Base-by-base conservation (phyloP, 2,113 vertebrate species). In the Siniperca knerii region DNA sequence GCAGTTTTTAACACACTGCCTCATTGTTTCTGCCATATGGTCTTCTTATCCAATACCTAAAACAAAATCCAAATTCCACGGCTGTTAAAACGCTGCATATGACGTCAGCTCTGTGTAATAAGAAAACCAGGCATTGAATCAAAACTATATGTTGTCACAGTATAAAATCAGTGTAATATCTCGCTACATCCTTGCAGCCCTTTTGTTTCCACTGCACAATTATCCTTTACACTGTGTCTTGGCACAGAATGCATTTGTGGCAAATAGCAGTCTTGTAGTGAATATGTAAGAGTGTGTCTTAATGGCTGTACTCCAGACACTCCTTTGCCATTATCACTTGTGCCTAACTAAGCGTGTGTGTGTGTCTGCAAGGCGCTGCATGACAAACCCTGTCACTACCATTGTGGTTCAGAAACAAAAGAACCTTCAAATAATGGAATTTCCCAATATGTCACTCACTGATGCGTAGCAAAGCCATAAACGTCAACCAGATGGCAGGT, bases 351-450 rank as follows among this genome's bases (percentile, higher is more conserved):
- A 60, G 50, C 57, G 70, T 57, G 18, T 64, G 18, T 67, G 50
- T 37, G 33, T 77, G 35, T 77, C 81, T 85, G 76, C 54, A 72
- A 82, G 65, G 71, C 52, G 10, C 3, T 29, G 70, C 77, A 50
- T 92, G 94, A 95, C 92, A 90, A 87, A 88, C 64, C n/a, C 91
- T 94, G 93, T 95, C 94, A 93, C 58, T 79, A 64, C 73, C 80
- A 90, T 90, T 94, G 92, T 90, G 83, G 29, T 21, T 74, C 74
- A 68, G 78, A 86, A 77, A 94, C 87, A 94, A 95, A 95, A 88
- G 87, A 87, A 75, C 58, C 69, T 68, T 77, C 65, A 88, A 89
- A 93, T 83, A 84, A 90, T 84, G 79, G 86, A 92, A 87, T 83
- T 54, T 86, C 83, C 67, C 90, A 79, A 84, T 90, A 79, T 93